Conservation (phyloP, 2,888 invertebrate species). For the Sclerodermus sp. region DNA sequence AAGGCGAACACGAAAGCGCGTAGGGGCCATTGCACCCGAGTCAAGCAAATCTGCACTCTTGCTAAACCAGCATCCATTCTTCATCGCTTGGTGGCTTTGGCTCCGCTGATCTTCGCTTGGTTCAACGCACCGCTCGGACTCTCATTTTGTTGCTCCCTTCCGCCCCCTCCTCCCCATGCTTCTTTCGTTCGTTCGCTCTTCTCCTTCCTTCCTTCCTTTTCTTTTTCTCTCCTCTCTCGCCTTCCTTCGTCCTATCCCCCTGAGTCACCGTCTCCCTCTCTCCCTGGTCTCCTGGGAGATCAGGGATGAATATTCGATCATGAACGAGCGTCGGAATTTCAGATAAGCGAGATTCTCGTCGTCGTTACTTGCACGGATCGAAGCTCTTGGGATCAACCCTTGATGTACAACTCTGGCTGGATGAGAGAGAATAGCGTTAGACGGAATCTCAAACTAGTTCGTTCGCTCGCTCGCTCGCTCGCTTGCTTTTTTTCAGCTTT, state of each 20-base stretch:
- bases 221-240: not conserved
- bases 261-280: not conserved
- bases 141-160: constrained; percentile 24
- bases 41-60: constrained; percentile 52
- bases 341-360: constrained; percentile 26
- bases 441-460: not conserved
- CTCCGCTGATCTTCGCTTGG: constrained; percentile 29
- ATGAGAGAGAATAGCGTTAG: constrained; percentile 22
- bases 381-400: constrained; percentile 22
- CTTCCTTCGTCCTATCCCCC: too few relatives aligned
- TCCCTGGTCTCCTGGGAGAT: constrained; percentile 13
- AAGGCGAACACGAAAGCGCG: constrained; percentile 39
- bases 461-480: not conserved
- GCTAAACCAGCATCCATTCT: constrained; percentile 54
- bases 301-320: constrained; percentile 33
- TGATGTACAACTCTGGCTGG: constrained; percentile 14
- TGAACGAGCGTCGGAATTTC: constrained; percentile 28
- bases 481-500: not conserved
- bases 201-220: constrained; percentile 1
- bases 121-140: constrained; percentile 31
- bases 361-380: constrained; percentile 22
- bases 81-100: constrained; percentile 45
- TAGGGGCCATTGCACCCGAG: constrained; percentile 55
- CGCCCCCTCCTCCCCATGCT: constrained; percentile 17
- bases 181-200: constrained; percentile 4